Conservation (phyloP, 1,140 invertebrate genomes). For the Bathynomus jamesi region DNA sequence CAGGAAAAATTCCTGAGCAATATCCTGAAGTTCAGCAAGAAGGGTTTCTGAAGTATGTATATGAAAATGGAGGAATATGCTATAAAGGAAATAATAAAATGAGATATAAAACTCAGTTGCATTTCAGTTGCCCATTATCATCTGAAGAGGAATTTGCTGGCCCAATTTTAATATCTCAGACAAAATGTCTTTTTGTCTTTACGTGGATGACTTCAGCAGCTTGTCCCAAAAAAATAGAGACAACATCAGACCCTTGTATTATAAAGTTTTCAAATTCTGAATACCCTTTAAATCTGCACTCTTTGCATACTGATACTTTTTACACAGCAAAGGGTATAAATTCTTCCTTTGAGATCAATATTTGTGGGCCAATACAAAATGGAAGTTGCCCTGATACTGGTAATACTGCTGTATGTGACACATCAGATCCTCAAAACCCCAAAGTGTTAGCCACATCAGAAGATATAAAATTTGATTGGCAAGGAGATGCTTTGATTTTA, state of each 20-base stretch:
- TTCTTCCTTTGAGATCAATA: neutral
- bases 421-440: constrained; percentile 1
- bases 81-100: neutral
- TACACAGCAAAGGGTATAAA: neutral
- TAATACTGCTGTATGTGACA: constrained; percentile 14
- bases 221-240: neutral
- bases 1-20: neutral
- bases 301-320: constrained; percentile 5
- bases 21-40: neutral
- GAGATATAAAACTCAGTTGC: constrained; percentile 6
- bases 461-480: neutral
- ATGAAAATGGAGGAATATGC: constrained; percentile 8
- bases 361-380: constrained; percentile 8
- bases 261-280: constrained; percentile 3
- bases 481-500: neutral
- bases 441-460: neutral
- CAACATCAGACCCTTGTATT: neutral
- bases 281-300: constrained; percentile 11
- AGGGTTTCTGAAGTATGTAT: constrained; percentile 9
- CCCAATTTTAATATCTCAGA: constrained; percentile 5
- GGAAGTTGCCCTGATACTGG: constrained; percentile 4
- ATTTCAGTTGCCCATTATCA: neutral
- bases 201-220: constrained; percentile 12
- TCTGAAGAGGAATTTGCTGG: constrained; percentile 1
- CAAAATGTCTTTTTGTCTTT: constrained; percentile 7